Evolutionary conservation across 2,113 vertebrate species (phyloP).

Genomic region (Eolophus roseicapilla): DNA sequence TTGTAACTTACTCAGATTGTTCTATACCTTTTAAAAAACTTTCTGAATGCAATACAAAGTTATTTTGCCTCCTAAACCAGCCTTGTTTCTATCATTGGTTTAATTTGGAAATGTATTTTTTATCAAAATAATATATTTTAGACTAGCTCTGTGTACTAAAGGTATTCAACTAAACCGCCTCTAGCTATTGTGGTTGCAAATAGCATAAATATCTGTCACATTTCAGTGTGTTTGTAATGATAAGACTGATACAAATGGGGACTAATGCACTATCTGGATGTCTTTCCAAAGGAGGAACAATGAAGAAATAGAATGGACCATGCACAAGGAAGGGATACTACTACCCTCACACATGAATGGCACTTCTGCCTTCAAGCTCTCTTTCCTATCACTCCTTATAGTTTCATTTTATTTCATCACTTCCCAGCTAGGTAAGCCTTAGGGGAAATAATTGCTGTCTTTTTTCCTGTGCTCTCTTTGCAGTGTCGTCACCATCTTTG

Average conservation of each 20-base stretch:
- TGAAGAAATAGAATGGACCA: neutral
- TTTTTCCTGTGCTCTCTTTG: neutral
- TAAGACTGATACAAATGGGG: neutral
- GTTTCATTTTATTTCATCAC: neutral
- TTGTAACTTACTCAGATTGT: neutral
- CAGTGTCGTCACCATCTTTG: neutral
- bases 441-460: neutral
- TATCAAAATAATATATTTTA: neutral
- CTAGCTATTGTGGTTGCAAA: neutral
- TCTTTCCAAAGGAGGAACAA: neutral
- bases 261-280: neutral
- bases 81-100: neutral
- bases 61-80: neutral
- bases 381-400: neutral
- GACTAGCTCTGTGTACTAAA: neutral
- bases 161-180: neutral
- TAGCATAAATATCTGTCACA: neutral
- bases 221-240: neutral
- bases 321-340: neutral
- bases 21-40: neutral
- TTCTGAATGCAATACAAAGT: neutral
- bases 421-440: constrained; percentile 7
- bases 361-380: neutral
- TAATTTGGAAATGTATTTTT: neutral
- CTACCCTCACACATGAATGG: neutral